Evolutionary conservation across 2,797 vertebrate species (phyloP).

Genomic region (Eurystomus glaucurus): DNA sequence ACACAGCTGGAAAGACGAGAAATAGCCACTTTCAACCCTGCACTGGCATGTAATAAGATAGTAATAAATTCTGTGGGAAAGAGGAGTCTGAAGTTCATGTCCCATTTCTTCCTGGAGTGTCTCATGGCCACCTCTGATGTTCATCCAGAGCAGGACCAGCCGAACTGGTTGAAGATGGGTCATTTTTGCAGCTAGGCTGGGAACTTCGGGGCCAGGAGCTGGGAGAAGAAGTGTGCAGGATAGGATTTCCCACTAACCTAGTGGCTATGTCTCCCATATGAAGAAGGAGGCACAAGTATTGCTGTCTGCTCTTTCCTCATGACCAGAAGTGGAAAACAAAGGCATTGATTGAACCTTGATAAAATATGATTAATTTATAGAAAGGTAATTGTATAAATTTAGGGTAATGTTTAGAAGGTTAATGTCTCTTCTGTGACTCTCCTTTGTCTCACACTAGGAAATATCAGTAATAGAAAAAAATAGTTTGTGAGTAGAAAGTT

Average conservation of each 20-base stretch:
- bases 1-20: background rate
- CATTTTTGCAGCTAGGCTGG: background rate
- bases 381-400: background rate
- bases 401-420: background rate
- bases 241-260: background rate
- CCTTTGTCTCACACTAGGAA: background rate
- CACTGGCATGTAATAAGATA: background rate
- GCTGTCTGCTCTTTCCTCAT: background rate
- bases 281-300: background rate
- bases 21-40: background rate
- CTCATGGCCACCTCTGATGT: background rate
- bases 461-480: background rate
- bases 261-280: background rate
- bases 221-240: background rate
- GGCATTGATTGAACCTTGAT: background rate
- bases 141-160: background rate
- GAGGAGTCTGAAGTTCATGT: background rate
- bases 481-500: background rate
- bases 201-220: background rate
- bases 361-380: background rate
- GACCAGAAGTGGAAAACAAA: background rate
- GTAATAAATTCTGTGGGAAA: background rate
- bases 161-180: background rate
- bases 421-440: background rate
- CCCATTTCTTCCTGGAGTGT: fast-evolving